phyloP scores from a whole-genome alignment of 2,888 invertebrate genomes.

The Keiferia lycopersicella region DNA sequence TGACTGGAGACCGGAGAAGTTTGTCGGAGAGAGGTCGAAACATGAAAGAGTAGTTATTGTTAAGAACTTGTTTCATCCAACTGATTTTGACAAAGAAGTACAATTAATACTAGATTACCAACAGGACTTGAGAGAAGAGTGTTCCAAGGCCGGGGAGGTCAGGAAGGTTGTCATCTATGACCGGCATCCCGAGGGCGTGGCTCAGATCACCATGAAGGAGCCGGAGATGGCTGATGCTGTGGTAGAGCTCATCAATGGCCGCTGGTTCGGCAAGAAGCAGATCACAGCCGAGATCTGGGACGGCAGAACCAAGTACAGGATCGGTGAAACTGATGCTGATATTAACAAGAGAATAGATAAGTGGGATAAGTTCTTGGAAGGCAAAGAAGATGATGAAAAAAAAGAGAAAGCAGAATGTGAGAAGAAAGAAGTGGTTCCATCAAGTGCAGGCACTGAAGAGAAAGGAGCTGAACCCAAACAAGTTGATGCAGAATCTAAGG shows the following conservation, averaged over 20 bases:
- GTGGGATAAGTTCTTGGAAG: conserved; percentile 93
- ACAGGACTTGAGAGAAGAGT: conserved; percentile 94
- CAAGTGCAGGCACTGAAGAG: not conserved
- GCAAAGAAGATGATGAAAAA: conserved; percentile 65
- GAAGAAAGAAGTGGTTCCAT: conserved; percentile 20
- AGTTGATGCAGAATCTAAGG: not conserved
- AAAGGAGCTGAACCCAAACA: not conserved
- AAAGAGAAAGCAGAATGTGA: conserved; percentile 21
- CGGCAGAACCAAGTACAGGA: conserved; percentile 95
- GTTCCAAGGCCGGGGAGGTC: conserved; percentile 94
- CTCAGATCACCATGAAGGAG: conserved; percentile 93
- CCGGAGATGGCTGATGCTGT: conserved; percentile 96
- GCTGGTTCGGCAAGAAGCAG: conserved; percentile 94
- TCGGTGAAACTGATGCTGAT: conserved; percentile 95
- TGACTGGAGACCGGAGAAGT: conserved; percentile 97
- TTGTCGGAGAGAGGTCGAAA: conserved; percentile 91
- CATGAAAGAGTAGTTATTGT: conserved; percentile 95
- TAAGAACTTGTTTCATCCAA: conserved; percentile 95
- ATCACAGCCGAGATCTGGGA: conserved; percentile 96
- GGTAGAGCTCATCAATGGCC: conserved; percentile 91
- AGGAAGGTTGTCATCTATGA: conserved; percentile 95
- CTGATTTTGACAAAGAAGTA: conserved; percentile 94
- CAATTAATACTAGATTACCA: conserved; percentile 94
- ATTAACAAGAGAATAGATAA: conserved; percentile 89
- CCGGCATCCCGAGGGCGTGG: conserved; percentile 96